These are phyloP conservation scores for Hycleus phaleratus DNA, from an alignment of 1,140 invertebrate genomes.

Conservation along the genomic window DNA sequence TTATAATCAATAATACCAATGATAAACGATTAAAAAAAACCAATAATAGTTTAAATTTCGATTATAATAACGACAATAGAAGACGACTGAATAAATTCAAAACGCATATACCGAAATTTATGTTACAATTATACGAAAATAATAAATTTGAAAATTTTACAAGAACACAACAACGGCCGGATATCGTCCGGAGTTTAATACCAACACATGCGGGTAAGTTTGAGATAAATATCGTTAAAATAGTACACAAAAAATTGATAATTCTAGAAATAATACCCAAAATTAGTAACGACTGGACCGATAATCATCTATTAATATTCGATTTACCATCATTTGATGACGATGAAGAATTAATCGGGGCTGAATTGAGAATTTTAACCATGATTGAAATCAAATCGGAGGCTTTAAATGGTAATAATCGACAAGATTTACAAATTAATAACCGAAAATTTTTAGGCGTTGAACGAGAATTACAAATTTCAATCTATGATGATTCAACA, in stretches of 20 bases:
- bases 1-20: no score
- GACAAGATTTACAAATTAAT: not conserved
- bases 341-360: conserved; percentile 33
- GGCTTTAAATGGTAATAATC: not conserved
- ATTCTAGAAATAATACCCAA: not conserved
- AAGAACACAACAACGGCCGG: conserved; percentile 13
- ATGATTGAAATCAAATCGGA: conserved; percentile 23
- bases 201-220: conserved; percentile 31
- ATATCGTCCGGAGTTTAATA: conserved; percentile 36
- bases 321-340: conserved; percentile 27
- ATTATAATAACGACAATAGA: not conserved
- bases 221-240: not conserved
- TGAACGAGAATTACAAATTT: conserved; percentile 27
- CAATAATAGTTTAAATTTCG: not conserved
- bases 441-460: conserved; percentile 17
- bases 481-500: conserved; percentile 26
- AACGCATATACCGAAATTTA: conserved; percentile 36
- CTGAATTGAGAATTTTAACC: conserved; percentile 36
- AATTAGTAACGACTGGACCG: conserved; percentile 7
- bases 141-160: conserved; percentile 13
- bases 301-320: conserved; percentile 35
- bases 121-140: conserved; percentile 39
- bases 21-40: not conserved
- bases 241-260: not conserved
- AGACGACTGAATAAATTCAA: conserved; percentile 19